Conservation (phyloP, 2,797 vertebrate genomes). For the Saxicola maurus region DNA sequence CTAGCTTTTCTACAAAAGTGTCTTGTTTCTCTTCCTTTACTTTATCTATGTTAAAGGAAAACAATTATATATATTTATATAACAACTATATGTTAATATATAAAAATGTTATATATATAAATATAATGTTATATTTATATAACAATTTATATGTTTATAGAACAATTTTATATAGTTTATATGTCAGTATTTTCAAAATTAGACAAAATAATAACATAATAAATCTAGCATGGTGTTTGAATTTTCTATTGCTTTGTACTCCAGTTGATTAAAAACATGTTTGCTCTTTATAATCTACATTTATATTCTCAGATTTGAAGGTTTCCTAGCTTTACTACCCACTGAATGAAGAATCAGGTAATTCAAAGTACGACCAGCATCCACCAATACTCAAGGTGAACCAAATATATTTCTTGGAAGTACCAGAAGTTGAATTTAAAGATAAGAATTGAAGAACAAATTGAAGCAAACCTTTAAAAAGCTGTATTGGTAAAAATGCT, state of each 20-base stretch:
- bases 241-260: background rate
- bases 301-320: background rate
- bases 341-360: background rate
- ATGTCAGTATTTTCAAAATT: background rate
- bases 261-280: background rate
- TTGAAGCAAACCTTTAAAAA: background rate
- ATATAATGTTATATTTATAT: too few relatives aligned
- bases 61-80: background rate
- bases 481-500: background rate
- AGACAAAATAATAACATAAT: background rate
- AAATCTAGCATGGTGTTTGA: background rate
- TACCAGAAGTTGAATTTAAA: background rate
- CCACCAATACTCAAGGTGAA: background rate
- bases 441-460: background rate
- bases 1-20: slow-evolving; percentile 92
- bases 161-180: background rate
- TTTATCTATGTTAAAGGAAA: slow-evolving; percentile 75
- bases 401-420: background rate
- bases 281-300: background rate
- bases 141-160: too few relatives aligned
- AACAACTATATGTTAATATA: too few relatives aligned
- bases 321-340: background rate
- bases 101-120: too few relatives aligned
- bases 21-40: slow-evolving; percentile 86
- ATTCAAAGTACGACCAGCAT: background rate